phyloP scores from a whole-genome alignment of 2,113 vertebrate species.

The Pelvicachromis taeniatus region DNA sequence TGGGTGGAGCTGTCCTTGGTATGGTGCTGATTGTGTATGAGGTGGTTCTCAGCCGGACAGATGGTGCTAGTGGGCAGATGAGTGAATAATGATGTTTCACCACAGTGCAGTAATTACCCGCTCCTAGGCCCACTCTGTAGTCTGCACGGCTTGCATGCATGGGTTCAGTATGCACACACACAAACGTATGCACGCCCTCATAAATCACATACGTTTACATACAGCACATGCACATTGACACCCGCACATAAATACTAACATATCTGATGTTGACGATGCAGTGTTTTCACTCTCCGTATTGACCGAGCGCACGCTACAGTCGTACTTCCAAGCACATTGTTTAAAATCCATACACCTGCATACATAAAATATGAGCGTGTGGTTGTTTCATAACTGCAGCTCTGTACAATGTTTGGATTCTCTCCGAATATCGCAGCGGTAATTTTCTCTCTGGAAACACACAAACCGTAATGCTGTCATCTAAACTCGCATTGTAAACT shows the following conservation, averaged over 20 bases:
- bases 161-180: neutral
- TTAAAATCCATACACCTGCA: neutral
- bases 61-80: constrained; percentile 70
- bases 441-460: neutral
- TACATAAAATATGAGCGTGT: neutral
- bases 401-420: neutral
- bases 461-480: neutral
- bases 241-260: neutral
- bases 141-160: constrained; percentile 11
- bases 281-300: neutral
- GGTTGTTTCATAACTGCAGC: neutral
- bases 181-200: neutral
- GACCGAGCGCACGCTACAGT: neutral
- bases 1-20: constrained; percentile 69
- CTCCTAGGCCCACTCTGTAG: constrained; percentile 34
- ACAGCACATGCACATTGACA: neutral
- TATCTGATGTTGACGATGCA: neutral
- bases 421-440: neutral
- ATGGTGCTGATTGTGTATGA: constrained; percentile 64
- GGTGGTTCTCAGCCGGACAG: constrained; percentile 68
- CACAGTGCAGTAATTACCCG: constrained; percentile 67
- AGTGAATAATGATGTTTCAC: constrained; percentile 73
- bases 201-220: constrained; percentile 12
- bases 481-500: neutral
- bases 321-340: neutral